Conservation (phyloP, 2,113 vertebrate genomes). For the Saimiri boliviensis region DNA sequence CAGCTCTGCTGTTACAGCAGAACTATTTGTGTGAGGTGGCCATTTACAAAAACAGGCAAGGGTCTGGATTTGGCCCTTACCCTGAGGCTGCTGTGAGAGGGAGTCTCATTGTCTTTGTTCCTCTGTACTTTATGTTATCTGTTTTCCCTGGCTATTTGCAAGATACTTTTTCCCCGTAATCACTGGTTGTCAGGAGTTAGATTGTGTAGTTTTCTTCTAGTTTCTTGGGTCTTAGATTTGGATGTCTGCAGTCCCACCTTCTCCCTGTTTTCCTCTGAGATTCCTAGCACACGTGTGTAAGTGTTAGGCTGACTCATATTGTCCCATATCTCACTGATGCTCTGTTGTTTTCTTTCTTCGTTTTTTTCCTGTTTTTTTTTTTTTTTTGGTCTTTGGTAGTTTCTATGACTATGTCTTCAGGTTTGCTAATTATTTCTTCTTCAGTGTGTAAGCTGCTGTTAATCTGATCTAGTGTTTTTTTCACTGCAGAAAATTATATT, state of each 20-base stretch:
- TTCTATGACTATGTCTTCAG: not conserved
- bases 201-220: not conserved
- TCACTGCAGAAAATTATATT: not conserved
- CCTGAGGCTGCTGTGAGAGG: not conserved
- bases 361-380: not conserved
- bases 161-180: not conserved
- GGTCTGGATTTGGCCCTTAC: accelerated
- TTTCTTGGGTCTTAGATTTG: not conserved
- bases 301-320: not conserved
- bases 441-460: not conserved
- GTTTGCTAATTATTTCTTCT: slow-evolving; percentile 5
- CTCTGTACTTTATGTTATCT: not conserved
- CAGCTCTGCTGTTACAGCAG: not conserved
- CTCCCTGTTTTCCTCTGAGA: not conserved
- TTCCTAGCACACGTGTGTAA: not conserved
- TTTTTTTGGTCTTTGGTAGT: not conserved
- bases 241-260: not conserved
- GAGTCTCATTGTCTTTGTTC: not conserved
- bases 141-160: not conserved
- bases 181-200: not conserved
- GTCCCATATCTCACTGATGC: not conserved
- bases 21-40: not conserved
- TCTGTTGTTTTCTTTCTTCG: not conserved
- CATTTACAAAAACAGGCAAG: not conserved
- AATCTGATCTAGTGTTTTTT: not conserved